Base-by-base conservation (phyloP, 2,113 vertebrate species). In the Engraulis encrasicolus region DNA sequence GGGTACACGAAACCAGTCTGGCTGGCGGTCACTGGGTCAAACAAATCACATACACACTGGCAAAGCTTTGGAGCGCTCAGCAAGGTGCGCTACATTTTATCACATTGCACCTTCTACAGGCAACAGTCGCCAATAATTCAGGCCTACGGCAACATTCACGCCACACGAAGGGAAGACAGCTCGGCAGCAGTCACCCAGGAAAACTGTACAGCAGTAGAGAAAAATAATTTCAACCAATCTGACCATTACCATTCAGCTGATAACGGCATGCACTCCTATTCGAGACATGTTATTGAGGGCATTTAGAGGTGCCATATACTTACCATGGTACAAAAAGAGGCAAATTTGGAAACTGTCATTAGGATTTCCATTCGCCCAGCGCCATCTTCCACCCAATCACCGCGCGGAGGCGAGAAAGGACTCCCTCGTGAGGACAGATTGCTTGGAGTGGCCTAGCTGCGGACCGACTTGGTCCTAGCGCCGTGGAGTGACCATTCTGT, bases 321-420 rank as follows among this genome's bases (percentile, higher is more conserved):
- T 94, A 98, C 97, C 97, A 98, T 98, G 96, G 97, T 98, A 98
- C 97, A 98, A 97, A 97, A 96, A 94, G 97, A 98, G 94, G 97
- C 97, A 95, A 98, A 96, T 96, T 97, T 98, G 94, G 97, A 97
- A 95, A 98, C 97, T 95, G 97, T 98, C 97, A 98, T 98, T 96
- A 98, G 97, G 96, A 97, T 97, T 98, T 98, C 97, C 97, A 98
- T 97, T 96, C 97, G 96, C 95, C 95, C 95, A 95, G 95, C 96
- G 97, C 97, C 97, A 98, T 98, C 96, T 97, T 96, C 96, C 94
- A 95, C 95, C 94, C 95, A 95, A 94, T 94, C 92, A 92, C 94
- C 89, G 96, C 91, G 92, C 93, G 90, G 87, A 92, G 91, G 91
- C 87, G 83, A 90, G 89, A 85, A 74, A 91, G 89, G 90, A 90